Percentiles rank a stretch among this genome's conserved stretches.
Conservation (phyloP, 2,888 invertebrate species). For the Cheilosia pagana region DNA sequence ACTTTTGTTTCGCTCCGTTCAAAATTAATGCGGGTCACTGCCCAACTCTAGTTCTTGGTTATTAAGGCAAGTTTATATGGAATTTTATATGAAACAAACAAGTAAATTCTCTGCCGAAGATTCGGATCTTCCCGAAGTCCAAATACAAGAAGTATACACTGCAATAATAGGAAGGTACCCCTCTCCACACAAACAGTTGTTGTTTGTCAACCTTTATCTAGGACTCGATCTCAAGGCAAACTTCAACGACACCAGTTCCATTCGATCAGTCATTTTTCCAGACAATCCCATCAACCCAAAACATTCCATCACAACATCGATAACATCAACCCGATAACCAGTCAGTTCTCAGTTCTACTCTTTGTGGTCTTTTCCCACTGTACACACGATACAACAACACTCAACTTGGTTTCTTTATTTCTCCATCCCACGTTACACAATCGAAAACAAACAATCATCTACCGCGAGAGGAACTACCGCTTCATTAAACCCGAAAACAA, state of each 20-base stretch:
- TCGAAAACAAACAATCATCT: not conserved
- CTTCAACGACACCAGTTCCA: constrained; percentile 1
- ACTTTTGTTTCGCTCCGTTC: no score
- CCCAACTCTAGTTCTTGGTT: no score
- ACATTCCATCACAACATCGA: not conserved
- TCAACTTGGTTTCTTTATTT: constrained; percentile 25
- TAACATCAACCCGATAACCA: constrained; percentile 14
- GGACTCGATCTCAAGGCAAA: not conserved
- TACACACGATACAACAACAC: no score
- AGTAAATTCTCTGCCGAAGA: no score
- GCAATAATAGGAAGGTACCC: no score
- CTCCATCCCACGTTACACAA: constrained; percentile 31
- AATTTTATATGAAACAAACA: no score
- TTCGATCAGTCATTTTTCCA: constrained; percentile 30
- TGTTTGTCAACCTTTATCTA: not conserved
- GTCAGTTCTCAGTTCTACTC: not conserved
- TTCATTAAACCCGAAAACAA: constrained; percentile 59
- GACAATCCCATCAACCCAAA: constrained; percentile 3
- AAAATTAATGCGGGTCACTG: no score
- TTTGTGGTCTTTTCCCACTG: constrained; percentile 6
- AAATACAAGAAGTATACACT: no score
- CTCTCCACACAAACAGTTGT: not conserved
- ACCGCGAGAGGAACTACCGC: constrained; percentile 46
- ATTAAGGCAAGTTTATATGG: no score
- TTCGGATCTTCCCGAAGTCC: no score